Percentiles rank a stretch among this genome's conserved stretches.
phyloP scores from a whole-genome alignment of 2,888 invertebrate genomes.

The Sabatieria punctata region DNA sequence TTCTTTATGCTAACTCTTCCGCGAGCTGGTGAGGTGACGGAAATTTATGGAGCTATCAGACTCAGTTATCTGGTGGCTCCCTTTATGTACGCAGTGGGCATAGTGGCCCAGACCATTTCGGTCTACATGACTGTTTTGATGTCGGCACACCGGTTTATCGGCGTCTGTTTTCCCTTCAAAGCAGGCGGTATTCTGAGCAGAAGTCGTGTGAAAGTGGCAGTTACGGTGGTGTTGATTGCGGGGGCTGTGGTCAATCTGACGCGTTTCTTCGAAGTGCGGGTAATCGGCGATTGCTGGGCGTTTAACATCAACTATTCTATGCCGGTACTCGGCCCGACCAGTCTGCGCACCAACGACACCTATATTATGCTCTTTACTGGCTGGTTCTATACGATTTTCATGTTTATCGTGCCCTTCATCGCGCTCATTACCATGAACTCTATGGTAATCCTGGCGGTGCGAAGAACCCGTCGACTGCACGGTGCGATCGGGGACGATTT shows the following conservation, averaged over 20 bases:
- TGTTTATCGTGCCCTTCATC: conserved; percentile 32
- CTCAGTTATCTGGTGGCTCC: conserved; percentile 17
- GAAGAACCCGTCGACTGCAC: conserved; percentile 27
- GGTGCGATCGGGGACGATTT: conserved; percentile 16
- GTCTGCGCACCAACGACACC: conserved; percentile 20
- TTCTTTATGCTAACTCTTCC: conserved; percentile 65
- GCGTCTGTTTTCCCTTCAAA: conserved; percentile 34
- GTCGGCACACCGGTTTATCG: conserved; percentile 59
- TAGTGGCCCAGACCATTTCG: conserved; percentile 17
- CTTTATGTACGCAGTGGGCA: conserved; percentile 16
- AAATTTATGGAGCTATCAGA: conserved; percentile 46
- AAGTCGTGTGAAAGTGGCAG: conserved; percentile 30
- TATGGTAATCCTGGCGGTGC: conserved; percentile 28
- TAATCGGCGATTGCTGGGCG: conserved; percentile 9
- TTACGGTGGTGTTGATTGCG: conserved; percentile 28
- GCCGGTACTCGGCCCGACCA: conserved; percentile 13
- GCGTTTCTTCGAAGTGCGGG: conserved; percentile 32
- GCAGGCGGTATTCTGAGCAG: conserved; percentile 34
- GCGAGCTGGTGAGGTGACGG: conserved; percentile 14
- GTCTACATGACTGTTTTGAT: conserved; percentile 44
- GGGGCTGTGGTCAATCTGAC: conserved; percentile 34
- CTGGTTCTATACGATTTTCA: conserved; percentile 30
- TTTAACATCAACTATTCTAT: conserved; percentile 2
- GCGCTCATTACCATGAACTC: conserved; percentile 31
- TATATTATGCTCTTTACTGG: conserved; percentile 28